Conservation (phyloP, 2,888 invertebrate species). For the Adelphocoris suturalis region DNA sequence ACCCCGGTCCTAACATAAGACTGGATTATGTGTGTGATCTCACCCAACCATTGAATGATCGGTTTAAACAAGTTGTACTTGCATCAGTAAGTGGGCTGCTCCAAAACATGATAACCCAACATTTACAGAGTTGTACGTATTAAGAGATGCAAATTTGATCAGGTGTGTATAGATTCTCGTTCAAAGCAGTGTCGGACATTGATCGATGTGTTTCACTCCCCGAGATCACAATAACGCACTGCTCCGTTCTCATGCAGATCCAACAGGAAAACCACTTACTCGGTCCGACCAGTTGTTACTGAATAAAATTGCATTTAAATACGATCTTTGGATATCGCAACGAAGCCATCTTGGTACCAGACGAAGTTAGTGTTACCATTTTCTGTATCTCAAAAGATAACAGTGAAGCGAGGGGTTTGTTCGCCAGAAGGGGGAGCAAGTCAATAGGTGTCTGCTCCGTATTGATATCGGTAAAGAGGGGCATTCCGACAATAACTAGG, state of each 20-base stretch:
- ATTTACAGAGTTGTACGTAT: too few species aligned
- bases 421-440: neutral
- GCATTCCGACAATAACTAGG: neutral
- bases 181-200: neutral
- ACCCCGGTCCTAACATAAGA: too few species aligned
- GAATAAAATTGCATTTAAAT: conserved; percentile 11
- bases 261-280: neutral
- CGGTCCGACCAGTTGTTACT: neutral
- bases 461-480: neutral
- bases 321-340: neutral
- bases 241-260: neutral
- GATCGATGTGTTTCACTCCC: neutral
- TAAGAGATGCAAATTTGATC: too few species aligned
- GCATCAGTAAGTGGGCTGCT: too few species aligned
- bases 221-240: neutral
- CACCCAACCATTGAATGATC: too few species aligned
- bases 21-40: too few species aligned
- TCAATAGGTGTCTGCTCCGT: too few species aligned
- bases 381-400: neutral
- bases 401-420: neutral
- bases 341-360: neutral
- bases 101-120: too few species aligned
- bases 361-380: conserved; percentile 26
- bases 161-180: neutral
- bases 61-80: too few species aligned